Percentiles rank a stretch among this genome's conserved stretches.
Evolutionary conservation across 2,797 vertebrate species (phyloP).

Genomic region (Fringilla coelebs): DNA sequence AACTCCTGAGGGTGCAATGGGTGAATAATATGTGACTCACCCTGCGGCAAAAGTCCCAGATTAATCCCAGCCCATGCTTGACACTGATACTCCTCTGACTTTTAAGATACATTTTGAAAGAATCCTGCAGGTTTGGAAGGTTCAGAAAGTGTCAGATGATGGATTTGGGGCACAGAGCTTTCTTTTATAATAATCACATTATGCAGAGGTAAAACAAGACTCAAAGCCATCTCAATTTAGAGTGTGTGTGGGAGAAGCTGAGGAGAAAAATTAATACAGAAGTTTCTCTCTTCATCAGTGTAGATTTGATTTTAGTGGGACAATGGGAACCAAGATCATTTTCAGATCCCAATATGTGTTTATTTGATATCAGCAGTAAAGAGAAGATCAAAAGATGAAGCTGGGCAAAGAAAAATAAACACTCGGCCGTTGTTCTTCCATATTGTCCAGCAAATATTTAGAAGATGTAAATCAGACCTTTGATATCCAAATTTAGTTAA

Average conservation of each 20-base stretch:
- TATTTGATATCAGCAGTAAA: conserved; percentile 13
- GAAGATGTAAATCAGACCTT: conserved; percentile 47
- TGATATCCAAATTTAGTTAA: conserved; percentile 40
- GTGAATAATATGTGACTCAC: not conserved
- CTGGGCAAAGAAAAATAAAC: not conserved
- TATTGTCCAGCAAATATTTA: conserved; percentile 1
- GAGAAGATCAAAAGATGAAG: conserved; percentile 33
- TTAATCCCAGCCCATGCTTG: not conserved
- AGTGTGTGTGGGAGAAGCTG: not conserved
- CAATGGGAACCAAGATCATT: not conserved
- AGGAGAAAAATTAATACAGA: not conserved
- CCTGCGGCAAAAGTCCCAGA: not conserved
- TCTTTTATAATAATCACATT: not conserved
- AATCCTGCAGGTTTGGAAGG: not conserved
- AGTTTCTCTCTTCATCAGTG: not conserved
- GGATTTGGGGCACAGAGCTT: not conserved
- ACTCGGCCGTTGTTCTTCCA: not conserved
- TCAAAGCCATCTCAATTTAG: not conserved
- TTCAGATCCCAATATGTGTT: not conserved
- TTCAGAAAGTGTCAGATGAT: not conserved
- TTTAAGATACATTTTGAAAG: not conserved
- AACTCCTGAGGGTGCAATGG: not conserved
- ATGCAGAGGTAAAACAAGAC: not conserved
- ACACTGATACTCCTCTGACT: not conserved
- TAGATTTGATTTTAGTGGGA: not conserved